Evolutionary conservation across 2,113 vertebrate genomes (phyloP).

Genomic region (Columba janthina): DNA sequence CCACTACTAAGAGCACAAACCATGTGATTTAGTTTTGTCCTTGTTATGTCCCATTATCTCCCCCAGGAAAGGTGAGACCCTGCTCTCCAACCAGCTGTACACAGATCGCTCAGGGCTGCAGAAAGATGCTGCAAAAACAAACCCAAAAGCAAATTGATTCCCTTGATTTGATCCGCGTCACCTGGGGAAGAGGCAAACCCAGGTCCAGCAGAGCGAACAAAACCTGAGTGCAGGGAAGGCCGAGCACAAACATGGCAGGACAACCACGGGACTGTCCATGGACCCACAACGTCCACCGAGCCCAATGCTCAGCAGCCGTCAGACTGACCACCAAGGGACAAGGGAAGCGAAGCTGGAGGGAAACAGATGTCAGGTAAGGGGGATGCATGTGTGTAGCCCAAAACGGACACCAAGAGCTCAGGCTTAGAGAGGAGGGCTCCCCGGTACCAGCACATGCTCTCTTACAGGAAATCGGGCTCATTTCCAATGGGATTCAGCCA

Average conservation of each 20-base stretch:
- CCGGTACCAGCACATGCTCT: neutral
- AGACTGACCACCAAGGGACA: neutral
- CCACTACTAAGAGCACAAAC: neutral
- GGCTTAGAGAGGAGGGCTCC: neutral
- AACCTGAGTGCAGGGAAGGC: rapidly evolving
- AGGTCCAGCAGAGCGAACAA: rapidly evolving
- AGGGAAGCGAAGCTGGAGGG: neutral
- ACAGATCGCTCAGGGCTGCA: neutral
- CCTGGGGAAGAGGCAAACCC: neutral
- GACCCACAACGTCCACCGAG: no score
- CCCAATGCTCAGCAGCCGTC: neutral
- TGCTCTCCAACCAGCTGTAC: neutral
- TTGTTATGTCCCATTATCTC: neutral
- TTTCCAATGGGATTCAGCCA: neutral
- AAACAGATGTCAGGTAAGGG: neutral
- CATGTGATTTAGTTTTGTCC: neutral
- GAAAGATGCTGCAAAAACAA: neutral
- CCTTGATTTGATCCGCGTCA: rapidly evolving
- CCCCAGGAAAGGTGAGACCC: neutral
- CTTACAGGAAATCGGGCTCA: neutral
- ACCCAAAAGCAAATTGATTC: neutral
- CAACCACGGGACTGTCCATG: no score
- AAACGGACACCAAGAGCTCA: neutral
- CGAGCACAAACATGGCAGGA: neutral
- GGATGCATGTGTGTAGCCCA: rapidly evolving